Evolutionary conservation across 2,113 vertebrate genomes (phyloP), one percentile per base, ranked within the genome.

Genomic region (Bos indicus): DNA sequence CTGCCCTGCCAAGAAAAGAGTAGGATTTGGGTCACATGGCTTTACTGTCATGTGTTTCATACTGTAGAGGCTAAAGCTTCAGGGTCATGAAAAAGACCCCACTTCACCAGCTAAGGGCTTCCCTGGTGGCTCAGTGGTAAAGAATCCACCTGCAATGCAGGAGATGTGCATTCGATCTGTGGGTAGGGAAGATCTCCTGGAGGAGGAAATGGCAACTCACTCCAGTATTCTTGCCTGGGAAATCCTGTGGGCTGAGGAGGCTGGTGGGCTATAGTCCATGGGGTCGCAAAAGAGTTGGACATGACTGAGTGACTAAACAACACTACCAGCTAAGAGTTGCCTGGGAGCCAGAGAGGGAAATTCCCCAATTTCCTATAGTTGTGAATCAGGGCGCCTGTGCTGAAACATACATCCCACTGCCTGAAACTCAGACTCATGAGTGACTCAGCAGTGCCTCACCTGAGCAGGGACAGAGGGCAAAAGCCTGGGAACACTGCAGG

Each of bases 391-490:
- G 46, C 19, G 6, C 54, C 13, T 19, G 40, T 21, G 57, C 86
- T 90, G 95, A 84, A 33, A 71, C 5, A 1, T 8, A n/a, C 87
- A 56, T 83, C 87, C 30, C 28, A 30, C 54, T 57, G 71, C 95
- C 96, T 97, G 98, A 98, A 98, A 98, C 98, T 98, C 88, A 90
- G 84, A 97, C 96, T 98, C 98, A 98, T 8, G 1, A 19, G 59
- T 98, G 97, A 98, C 92, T 98, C 98, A 98, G 90, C 78, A 59
- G 4, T 16, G 25, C 89, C 56, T 13, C 43, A 87, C 90, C 86
- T 93, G 91, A 85, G 89, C 16, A 67, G 12, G 4, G 21, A 74
- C 2, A n/a, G n/a, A 64, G 17, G 56, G 26, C 13, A 26, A 92
- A 83, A 43, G 4, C 26, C 51, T 23, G 82, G 46, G 36, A 71